phyloP scores from a whole-genome alignment of 2,113 vertebrate species.

The Mesocricetus auratus region DNA sequence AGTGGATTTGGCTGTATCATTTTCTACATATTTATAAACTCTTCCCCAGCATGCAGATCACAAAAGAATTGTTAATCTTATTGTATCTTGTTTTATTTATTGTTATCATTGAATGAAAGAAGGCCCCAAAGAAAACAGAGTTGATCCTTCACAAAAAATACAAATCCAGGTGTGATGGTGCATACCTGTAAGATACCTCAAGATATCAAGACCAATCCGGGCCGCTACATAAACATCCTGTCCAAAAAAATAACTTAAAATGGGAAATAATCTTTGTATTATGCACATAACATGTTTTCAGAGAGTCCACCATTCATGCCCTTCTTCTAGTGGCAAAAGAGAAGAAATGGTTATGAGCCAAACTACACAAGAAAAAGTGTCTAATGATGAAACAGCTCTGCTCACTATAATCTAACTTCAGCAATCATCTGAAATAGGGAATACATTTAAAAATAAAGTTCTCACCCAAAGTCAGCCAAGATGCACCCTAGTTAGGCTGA shows the following conservation, averaged over 20 bases:
- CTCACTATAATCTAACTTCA: constrained; percentile 31
- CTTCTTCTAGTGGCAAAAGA: background rate
- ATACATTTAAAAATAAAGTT: constrained; percentile 67
- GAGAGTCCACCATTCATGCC: background rate
- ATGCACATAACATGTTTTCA: background rate
- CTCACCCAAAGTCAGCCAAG: constrained; percentile 36
- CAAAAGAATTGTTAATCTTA: background rate
- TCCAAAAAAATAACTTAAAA: background rate
- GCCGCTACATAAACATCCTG: background rate
- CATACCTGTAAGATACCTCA: background rate
- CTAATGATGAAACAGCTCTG: constrained; percentile 36
- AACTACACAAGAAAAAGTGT: background rate
- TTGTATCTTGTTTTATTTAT: constrained; percentile 26
- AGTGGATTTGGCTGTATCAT: background rate
- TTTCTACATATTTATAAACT: constrained; percentile 38
- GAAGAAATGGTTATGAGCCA: background rate
- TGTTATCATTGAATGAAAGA: background rate
- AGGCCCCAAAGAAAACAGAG: background rate
- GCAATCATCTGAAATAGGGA: constrained; percentile 10
- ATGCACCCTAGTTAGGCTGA: constrained; percentile 25
- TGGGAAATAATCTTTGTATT: constrained; percentile 31
- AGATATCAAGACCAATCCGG: background rate
- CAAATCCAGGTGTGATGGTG: background rate
- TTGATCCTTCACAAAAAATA: background rate
- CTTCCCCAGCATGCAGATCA: background rate